These are phyloP conservation scores for Spongia lamella DNA, from an alignment of 37 sponge, comb jelly and placozoan species.

Conservation along the genomic window DNA sequence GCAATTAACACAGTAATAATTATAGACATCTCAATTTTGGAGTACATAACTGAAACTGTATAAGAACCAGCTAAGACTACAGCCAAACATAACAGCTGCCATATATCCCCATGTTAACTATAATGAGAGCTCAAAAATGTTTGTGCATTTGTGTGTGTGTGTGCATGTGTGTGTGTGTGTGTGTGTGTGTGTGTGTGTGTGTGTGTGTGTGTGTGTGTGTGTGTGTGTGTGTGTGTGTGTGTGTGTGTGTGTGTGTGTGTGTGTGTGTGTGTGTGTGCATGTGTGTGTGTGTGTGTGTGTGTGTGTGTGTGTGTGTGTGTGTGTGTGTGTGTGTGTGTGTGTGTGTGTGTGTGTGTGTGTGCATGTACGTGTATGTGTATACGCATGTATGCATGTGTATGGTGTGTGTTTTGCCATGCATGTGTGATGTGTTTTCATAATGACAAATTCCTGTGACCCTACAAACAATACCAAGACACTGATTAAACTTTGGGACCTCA, in stretches of 20 bases:
- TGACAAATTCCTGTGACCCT: too few relatives aligned
- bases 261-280: slow-evolving; percentile 39
- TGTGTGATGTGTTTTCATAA: not conserved
- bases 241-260: slow-evolving; percentile 44
- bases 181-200: slow-evolving; percentile 20
- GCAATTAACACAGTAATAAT: too few relatives aligned
- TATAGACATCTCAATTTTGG: too few relatives aligned
- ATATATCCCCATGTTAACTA: too few relatives aligned
- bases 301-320: slow-evolving; percentile 25
- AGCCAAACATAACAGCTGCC: too few relatives aligned
- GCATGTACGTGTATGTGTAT: not conserved
- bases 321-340: slow-evolving; percentile 15
- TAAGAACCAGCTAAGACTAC: too few relatives aligned
- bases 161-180: slow-evolving; percentile 8
- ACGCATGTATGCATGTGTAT: too few relatives aligned
- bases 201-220: slow-evolving; percentile 33
- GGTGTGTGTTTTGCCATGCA: not conserved
- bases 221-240: slow-evolving; percentile 47
- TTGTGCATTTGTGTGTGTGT: too few relatives aligned
- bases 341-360: slow-evolving; percentile 1
- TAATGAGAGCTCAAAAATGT: too few relatives aligned
- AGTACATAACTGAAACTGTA: too few relatives aligned
- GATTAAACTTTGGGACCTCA: too few relatives aligned
- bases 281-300: slow-evolving; percentile 34
- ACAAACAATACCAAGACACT: too few relatives aligned